These are phyloP conservation scores for Phytoseiulus persimilis DNA, from an alignment of 2,888 invertebrate species.

Conservation along the genomic window DNA sequence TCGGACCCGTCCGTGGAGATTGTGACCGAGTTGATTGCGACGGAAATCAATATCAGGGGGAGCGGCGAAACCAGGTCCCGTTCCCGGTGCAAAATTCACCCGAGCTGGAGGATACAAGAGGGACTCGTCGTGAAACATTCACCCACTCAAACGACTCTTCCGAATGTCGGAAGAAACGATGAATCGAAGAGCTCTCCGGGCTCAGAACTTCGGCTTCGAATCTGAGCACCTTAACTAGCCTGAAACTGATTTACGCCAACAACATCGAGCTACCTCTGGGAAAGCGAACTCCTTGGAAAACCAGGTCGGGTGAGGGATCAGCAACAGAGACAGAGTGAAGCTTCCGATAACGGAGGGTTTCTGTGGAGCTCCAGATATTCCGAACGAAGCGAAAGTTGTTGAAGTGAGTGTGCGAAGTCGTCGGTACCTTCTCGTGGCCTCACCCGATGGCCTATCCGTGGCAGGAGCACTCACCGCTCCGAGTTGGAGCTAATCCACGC, in stretches of 20 bases:
- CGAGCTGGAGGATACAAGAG: not conserved
- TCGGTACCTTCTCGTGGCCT: not conserved
- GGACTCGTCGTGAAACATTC: not conserved
- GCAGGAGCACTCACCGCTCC: not conserved
- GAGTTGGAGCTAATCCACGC: not conserved
- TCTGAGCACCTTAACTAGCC: not conserved
- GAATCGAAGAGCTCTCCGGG: not conserved
- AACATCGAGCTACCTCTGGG: too few relatives aligned
- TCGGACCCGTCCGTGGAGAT: too few relatives aligned
- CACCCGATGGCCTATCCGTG: not conserved
- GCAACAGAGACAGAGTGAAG: too few relatives aligned
- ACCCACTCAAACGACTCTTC: not conserved
- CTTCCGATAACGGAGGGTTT: too few relatives aligned
- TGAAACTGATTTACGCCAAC: too few relatives aligned
- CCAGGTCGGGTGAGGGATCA: too few relatives aligned
- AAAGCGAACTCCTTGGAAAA: too few relatives aligned
- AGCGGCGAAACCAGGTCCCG: not conserved
- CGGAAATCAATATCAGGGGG: not conserved
- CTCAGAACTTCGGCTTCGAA: not conserved
- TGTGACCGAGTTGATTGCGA: not conserved
- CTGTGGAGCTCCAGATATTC: too few relatives aligned
- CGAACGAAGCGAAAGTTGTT: not conserved
- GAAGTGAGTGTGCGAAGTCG: too few relatives aligned
- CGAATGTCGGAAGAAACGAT: not conserved
- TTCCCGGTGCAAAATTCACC: not conserved